phyloP scores from a whole-genome alignment of 2,113 vertebrate species.

The Delphinapterus leucas region DNA sequence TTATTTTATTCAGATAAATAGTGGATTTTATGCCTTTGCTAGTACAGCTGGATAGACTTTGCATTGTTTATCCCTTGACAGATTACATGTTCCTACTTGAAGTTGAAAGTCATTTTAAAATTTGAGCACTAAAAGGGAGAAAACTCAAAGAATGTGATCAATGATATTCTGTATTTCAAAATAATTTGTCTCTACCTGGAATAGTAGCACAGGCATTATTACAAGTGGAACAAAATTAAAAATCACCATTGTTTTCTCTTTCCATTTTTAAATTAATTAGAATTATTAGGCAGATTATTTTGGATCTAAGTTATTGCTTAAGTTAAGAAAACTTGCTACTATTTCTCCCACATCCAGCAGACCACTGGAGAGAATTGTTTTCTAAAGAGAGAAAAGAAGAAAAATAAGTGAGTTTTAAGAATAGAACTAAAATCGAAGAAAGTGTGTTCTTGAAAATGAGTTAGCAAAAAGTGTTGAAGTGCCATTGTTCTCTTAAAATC shows the following conservation, averaged over 20 bases:
- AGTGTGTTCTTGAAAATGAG: background rate
- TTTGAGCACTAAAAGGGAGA: background rate
- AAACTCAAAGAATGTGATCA: conserved; percentile 10
- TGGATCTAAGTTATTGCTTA: background rate
- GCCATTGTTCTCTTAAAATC: background rate
- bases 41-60: background rate
- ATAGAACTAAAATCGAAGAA: background rate
- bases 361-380: background rate
- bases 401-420: background rate
- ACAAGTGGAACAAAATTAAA: background rate
- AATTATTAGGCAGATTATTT: background rate
- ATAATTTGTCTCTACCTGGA: background rate
- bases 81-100: background rate
- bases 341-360: background rate
- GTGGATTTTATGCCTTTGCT: background rate
- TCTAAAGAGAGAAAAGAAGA: background rate
- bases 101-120: background rate
- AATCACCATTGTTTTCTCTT: background rate
- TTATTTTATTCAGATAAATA: background rate
- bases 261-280: background rate
- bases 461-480: background rate
- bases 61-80: background rate
- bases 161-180: background rate
- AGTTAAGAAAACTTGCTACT: background rate
- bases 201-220: background rate